phyloP scores from a whole-genome alignment of 1,140 invertebrate genomes.

The Philotrypesis tridentata region DNA sequence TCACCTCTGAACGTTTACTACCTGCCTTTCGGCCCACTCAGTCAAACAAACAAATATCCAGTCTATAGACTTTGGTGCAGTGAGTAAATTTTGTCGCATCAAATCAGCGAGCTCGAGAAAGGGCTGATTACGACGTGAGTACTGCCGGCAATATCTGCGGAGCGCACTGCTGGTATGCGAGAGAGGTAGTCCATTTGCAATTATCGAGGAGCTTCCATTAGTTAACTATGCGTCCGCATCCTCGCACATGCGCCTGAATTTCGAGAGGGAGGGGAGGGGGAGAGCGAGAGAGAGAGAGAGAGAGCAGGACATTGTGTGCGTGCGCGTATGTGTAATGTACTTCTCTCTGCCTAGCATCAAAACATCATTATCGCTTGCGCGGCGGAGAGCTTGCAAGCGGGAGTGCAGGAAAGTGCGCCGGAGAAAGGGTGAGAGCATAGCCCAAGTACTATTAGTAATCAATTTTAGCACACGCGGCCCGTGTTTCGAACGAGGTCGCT shows the following conservation, averaged over 20 bases:
- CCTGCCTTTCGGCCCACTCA: no score
- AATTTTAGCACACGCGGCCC: slow-evolving; percentile 65
- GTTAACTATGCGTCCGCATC: slow-evolving; percentile 71
- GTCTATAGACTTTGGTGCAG: no score
- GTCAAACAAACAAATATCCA: no score
- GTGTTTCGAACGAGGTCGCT: slow-evolving; percentile 58
- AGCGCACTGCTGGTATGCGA: background rate
- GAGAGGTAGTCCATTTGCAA: slow-evolving; percentile 64
- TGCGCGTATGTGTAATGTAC: background rate
- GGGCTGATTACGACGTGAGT: background rate
- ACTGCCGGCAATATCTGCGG: background rate
- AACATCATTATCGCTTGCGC: slow-evolving; percentile 70
- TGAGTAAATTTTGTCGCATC: background rate
- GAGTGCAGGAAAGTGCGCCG: slow-evolving; percentile 49
- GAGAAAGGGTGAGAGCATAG: slow-evolving; percentile 45
- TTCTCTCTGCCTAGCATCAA: slow-evolving; percentile 66
- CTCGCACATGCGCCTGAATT: slow-evolving; percentile 49
- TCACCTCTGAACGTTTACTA: background rate
- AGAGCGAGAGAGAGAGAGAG: no score
- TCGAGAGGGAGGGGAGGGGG: background rate
- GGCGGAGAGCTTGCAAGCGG: slow-evolving; percentile 56
- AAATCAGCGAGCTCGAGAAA: background rate
- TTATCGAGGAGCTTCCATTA: slow-evolving; percentile 74
- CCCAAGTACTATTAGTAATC: slow-evolving; percentile 70
- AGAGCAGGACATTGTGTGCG: no score